Conservation (phyloP, 2,797 vertebrate genomes). For the Crypturellus tataupa region DNA sequence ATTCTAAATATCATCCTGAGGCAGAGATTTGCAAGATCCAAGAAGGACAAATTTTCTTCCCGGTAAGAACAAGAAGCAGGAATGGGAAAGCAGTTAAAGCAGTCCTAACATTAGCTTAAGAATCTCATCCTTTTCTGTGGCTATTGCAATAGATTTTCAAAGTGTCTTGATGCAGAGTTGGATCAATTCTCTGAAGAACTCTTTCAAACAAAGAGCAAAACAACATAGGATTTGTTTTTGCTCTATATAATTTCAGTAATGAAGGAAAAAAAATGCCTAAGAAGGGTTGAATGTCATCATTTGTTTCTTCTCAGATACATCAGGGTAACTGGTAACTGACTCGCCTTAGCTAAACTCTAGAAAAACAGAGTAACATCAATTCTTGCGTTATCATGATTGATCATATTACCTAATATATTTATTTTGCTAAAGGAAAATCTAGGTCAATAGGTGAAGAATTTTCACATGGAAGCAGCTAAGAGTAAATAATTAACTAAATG, state of each 20-base stretch:
- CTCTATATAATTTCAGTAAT: background rate
- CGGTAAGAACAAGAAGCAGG: background rate
- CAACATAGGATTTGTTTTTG: constrained; percentile 1
- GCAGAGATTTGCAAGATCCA: background rate
- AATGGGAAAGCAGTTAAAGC: fast-evolving
- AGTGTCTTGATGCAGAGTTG: background rate
- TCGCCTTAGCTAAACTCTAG: background rate
- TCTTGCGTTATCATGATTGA: background rate
- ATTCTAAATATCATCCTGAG: background rate
- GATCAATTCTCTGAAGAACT: background rate
- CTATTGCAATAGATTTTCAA: background rate
- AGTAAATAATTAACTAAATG: background rate
- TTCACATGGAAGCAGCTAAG: background rate
- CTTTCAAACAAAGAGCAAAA: background rate
- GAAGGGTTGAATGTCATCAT: background rate
- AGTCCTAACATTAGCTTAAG: background rate
- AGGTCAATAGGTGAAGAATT: background rate
- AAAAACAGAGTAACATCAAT: background rate
- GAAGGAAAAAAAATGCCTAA: background rate
- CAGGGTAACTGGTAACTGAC: background rate
- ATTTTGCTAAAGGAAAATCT: background rate
- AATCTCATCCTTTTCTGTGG: background rate
- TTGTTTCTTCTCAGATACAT: background rate
- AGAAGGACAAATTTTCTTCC: background rate
- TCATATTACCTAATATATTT: background rate